Evolutionary conservation across 1,140 invertebrate species (phyloP), one percentile per base, ranked within the genome.

Genomic region (Chironomus striatipennis): DNA sequence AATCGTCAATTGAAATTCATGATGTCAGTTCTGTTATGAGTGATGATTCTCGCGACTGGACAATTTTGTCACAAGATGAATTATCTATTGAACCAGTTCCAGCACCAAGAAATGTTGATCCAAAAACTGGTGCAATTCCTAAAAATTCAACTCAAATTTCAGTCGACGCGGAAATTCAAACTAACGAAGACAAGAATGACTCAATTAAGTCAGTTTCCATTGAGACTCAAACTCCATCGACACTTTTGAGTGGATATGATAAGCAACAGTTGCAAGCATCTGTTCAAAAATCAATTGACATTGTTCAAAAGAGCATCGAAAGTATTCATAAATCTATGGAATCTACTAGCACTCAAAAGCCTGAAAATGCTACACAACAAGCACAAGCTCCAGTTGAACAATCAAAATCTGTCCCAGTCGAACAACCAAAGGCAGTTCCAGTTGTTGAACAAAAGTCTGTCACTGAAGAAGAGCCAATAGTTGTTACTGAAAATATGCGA

Each of bases 1-100:
- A 70, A 20, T 70, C 65, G n/a, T 70, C 65, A 20, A 70, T 70
- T 20, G 65, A 70, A 21, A 17, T 70, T 20, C 65, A 70, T 70
- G 65, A 70, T 20, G 65, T 70, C 1, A 18, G 20, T 12, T 70
- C 65, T 7, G 18, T 70, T 10, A 70, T 70, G 65, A 70, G 65
- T 70, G 65, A 70, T 21, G 65, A 70, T 12, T 70, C 65, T 1
- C 65, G 65, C 10, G 65, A 70, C 18, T 70, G 65, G 65, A 70
- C 65, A 18, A 20, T 70, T 17, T 70, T 70, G 65, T 18, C 65
- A 2, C 65, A 70, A 12, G 65, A 70, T 18, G 65, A 18, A 20
- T 18, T 57, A 12, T 10, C n/a, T 8, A 20, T 20, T 70, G 20
- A 18, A 20, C 5, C 4, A 20, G 65, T 4, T 8, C 9, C 65